Base-by-base conservation (phyloP, 23 tunicate genomes). In the Styela plicata region DNA sequence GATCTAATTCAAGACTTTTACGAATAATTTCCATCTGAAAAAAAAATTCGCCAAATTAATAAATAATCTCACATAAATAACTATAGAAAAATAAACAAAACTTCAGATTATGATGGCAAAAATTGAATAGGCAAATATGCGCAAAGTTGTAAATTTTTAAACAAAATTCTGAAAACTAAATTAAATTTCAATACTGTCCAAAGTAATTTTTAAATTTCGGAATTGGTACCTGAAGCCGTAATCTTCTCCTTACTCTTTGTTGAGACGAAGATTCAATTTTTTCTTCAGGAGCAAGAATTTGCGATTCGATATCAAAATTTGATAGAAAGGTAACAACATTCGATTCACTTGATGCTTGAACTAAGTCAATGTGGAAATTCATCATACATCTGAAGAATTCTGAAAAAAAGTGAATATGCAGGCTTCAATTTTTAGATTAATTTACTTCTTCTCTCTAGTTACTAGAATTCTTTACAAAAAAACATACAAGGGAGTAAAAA, bases 241-340 rank as follows among this genome's bases (percentile, higher is more conserved):
- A 63, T 69, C 89, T 63, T 69, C 97, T 83, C 1, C 81, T 73
- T n/a, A 92, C 23, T 73, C 88, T 64, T 63, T 92, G 97, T 64
- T 74, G 70, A 2, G 84, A 36, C 31, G 73, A 62, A 21, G 89
- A 77, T 22, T 87, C 52, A 37, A 92, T 92, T 34, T 61, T 78
- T 65, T 92, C 97, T 28, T 87, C 86, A 79, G 90, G 90, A 44
- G 83, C 89, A 21, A 92, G 83, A 28, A 86, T 75, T 25, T 88
- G 64, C 35, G 88, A 74, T 33, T 83, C 77, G 66, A 92, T 64
- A 84, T 92, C 92, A 69, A 73, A 84, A 27, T 26, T 36, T 19
- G 84, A 57, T 18, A 84, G 82, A 33, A 85, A 80, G 31, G 84
- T 71, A 34, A 92, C 53, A 25, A 87, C 86, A 63, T 92, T 92